Percentiles rank a stretch among this genome's conserved stretches.
Evolutionary conservation across 2,113 vertebrate genomes (phyloP).

Genomic region (Choloepus hoffmanni): DNA sequence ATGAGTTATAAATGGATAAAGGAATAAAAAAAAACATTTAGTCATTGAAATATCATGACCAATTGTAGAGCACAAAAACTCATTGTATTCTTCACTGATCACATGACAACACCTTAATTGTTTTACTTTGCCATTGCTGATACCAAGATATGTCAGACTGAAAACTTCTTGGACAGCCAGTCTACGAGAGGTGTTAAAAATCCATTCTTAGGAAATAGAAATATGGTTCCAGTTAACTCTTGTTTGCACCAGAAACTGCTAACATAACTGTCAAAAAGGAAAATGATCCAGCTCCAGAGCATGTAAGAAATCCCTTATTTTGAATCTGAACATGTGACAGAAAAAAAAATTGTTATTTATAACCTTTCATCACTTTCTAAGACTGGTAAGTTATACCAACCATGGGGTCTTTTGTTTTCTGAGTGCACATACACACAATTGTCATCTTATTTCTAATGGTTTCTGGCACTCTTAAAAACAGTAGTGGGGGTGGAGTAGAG

Average conservation of each 20-base stretch:
- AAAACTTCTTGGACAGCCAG: conserved; percentile 59
- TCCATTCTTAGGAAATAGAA: conserved; percentile 65
- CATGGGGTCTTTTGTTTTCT: conserved; percentile 64
- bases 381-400: conserved; percentile 25
- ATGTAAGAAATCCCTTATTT: conserved; percentile 69
- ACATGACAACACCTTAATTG: conserved; percentile 22
- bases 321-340: conserved; percentile 68
- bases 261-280: conserved; percentile 77
- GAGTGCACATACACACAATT: conserved; percentile 44
- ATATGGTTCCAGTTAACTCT: conserved; percentile 77
- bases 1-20: not conserved
- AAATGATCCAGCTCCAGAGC: conserved; percentile 47
- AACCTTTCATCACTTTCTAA: conserved; percentile 58
- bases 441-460: conserved; percentile 49
- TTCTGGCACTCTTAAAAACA: conserved; percentile 62
- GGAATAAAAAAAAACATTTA: not conserved
- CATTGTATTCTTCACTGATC: conserved; percentile 43
- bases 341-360: conserved; percentile 55
- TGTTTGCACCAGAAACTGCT: conserved; percentile 65
- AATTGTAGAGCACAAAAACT: not conserved
- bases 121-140: conserved; percentile 53
- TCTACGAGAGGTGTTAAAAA: conserved; percentile 69
- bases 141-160: conserved; percentile 44
- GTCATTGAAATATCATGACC: not conserved
- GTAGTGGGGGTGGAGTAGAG: not conserved